These are phyloP conservation scores for Gnathonemus echidnorhynchus DNA, from an alignment of 2,113 vertebrate genomes.

Conservation along the genomic window DNA sequence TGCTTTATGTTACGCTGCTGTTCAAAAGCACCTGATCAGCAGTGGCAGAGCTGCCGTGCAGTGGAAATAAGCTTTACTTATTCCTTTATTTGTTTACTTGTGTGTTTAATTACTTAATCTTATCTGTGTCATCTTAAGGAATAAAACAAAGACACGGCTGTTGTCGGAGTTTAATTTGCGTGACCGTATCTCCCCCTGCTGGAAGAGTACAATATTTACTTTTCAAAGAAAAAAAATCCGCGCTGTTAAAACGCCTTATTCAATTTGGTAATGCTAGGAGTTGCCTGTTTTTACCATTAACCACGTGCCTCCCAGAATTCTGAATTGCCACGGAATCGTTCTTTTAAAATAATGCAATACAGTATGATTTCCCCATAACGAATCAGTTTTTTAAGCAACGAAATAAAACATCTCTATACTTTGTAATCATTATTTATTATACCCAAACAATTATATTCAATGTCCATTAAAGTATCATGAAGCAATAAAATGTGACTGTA, in stretches of 20 bases:
- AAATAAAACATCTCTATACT: not conserved
- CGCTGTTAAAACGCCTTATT: not conserved
- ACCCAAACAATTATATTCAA: not conserved
- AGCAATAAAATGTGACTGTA: not conserved
- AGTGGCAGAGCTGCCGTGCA: not conserved
- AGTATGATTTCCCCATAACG: not conserved
- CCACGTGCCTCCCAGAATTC: not conserved
- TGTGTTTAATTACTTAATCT: not conserved
- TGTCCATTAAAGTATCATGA: not conserved
- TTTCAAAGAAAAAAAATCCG: not conserved
- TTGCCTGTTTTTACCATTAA: not conserved
- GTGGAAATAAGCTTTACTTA: not conserved
- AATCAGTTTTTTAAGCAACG: not conserved
- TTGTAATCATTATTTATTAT: not conserved
- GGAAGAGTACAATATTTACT: not conserved
- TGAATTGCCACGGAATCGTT: not conserved
- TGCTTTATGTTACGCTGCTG: not conserved
- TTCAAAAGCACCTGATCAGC: not conserved
- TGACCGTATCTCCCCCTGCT: conserved; percentile 23
- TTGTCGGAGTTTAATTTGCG: not conserved
- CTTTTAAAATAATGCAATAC: not conserved
- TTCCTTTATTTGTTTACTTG: not conserved
- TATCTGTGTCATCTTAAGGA: not conserved
- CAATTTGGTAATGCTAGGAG: not conserved
- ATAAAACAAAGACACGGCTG: not conserved